Percentiles rank a stretch among this genome's conserved stretches.
Evolutionary conservation across 2,888 invertebrate genomes (phyloP).

Genomic region (Macaria notata): DNA sequence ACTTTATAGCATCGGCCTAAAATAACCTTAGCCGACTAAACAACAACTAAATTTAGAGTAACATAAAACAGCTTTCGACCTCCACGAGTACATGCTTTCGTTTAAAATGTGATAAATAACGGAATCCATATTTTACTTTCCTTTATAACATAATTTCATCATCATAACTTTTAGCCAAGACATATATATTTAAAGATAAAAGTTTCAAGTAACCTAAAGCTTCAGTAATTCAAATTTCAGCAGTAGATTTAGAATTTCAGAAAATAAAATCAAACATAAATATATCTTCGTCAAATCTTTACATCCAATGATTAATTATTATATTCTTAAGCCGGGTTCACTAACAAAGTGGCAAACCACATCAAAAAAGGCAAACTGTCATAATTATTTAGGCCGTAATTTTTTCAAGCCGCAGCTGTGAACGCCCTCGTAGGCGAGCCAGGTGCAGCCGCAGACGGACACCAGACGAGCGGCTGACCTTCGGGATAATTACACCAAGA

Average conservation of each 20-base stretch:
- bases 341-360: no score
- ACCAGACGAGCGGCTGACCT: slow-evolving; percentile 29
- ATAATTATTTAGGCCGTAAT: not conserved
- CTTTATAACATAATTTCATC: no score
- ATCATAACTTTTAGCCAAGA: no score
- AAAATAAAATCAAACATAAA: no score
- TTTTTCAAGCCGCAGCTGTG: slow-evolving; percentile 7
- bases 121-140: not conserved
- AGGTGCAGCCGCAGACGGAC: slow-evolving; percentile 46
- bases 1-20: slow-evolving; percentile 41
- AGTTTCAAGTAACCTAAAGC: no score
- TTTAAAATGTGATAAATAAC: slow-evolving; percentile 31
- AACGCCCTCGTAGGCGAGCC: slow-evolving; percentile 35
- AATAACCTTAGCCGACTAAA: slow-evolving; percentile 54
- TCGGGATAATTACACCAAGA: slow-evolving; percentile 22
- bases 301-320: no score
- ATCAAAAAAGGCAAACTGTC: no score
- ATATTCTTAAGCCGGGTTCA: no score
- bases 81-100: slow-evolving; percentile 46
- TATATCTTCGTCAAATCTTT: no score
- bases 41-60: slow-evolving; percentile 47
- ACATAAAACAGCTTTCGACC: slow-evolving; percentile 47
- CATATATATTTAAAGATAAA: no score
- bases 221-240: no score
- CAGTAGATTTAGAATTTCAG: no score